Evolutionary conservation across 2,888 invertebrate species (phyloP), one percentile per base, ranked within the genome.

Genomic region (Drosophila tripunctata): DNA sequence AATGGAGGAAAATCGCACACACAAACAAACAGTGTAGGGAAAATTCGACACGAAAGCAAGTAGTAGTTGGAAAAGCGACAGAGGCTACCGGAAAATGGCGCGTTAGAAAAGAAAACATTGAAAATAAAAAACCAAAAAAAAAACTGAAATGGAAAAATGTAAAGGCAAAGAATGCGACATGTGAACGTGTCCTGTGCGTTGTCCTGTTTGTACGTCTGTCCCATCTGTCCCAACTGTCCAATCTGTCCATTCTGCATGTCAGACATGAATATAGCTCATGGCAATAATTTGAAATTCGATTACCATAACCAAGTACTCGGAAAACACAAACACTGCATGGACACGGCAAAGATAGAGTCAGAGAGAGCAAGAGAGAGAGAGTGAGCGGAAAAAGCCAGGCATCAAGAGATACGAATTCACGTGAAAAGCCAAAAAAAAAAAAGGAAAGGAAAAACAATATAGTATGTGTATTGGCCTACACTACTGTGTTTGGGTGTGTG

Each of bases 261-360:
- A 65, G 78, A 78, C 78, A 66, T 66, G 66, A 68, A 78, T 69
- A 81, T 71, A 72, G 88, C 89, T 75, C 65, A 55, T 63, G 87
- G 88, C 87, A 82, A 88, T 89, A 88, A 88, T 88, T 88, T 82
- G 78, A 89, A 88, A 88, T 88, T 88, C 88, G 88, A 88, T 88
- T 88, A 88, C 88, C 88, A 88, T 87, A 88, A 89, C 89, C 88
- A 88, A 88, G 84, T 86, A 75, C 87, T 76, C 76, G 70, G 86
- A 80, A 74, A 78, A 79, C 83, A 82, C 74, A 75, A 75, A 77
- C 71, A 86, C 61, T 63, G 58, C 27, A 24, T 22, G 8, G 27
- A 30, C 44, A 15, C 22, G 44, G 35, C 33, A 10, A 22, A 2
- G 38, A n/a, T n/a, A n/a, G n/a, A n/a, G n/a, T n/a, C n/a, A n/a